A percentile compares a stretch with the other conserved stretches of the same genome.
Conservation (phyloP, 2,888 invertebrate genomes). For the Catocala fraxini region DNA sequence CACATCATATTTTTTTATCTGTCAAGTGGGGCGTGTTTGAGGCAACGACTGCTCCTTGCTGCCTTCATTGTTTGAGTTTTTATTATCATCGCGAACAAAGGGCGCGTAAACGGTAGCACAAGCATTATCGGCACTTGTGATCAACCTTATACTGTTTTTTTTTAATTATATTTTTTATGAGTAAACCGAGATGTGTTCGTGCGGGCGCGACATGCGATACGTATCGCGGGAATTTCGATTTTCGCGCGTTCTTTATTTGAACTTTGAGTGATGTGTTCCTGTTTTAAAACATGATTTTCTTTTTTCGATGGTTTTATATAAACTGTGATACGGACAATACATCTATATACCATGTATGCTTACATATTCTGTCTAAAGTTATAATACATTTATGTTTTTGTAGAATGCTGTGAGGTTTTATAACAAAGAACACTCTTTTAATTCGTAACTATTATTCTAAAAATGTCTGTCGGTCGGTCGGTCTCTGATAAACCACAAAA, state of each 20-base stretch:
- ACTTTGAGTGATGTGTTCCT: slow-evolving; percentile 69
- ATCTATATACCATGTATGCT: too few species aligned
- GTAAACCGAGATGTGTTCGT: slow-evolving; percentile 70
- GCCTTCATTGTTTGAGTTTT: slow-evolving; percentile 82
- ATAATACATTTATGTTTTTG: too few species aligned
- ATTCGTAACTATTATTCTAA: too few species aligned
- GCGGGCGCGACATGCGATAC: slow-evolving; percentile 76
- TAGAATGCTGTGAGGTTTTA: too few species aligned
- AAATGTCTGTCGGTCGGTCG: too few species aligned
- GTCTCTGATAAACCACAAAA: too few species aligned
- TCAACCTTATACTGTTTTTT: slow-evolving; percentile 79
- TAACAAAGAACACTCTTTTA: too few species aligned
- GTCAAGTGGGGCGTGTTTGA: slow-evolving; percentile 76
- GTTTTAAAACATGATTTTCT: slow-evolving; percentile 36
- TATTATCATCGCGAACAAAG: slow-evolving; percentile 82
- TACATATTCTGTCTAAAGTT: too few species aligned
- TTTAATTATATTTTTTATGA: slow-evolving; percentile 66
- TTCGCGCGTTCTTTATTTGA: slow-evolving; percentile 64
- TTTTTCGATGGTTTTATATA: slow-evolving; percentile 20
- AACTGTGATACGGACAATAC: too few species aligned
- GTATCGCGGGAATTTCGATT: slow-evolving; percentile 61
- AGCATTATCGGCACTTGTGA: slow-evolving; percentile 82
- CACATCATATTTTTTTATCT: slow-evolving; percentile 69
- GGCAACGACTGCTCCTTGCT: slow-evolving; percentile 70
- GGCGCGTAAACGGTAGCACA: slow-evolving; percentile 85